These are phyloP conservation scores for Sweltsa coloradensis DNA, from an alignment of 1,140 invertebrate genomes.

Conservation along the genomic window DNA sequence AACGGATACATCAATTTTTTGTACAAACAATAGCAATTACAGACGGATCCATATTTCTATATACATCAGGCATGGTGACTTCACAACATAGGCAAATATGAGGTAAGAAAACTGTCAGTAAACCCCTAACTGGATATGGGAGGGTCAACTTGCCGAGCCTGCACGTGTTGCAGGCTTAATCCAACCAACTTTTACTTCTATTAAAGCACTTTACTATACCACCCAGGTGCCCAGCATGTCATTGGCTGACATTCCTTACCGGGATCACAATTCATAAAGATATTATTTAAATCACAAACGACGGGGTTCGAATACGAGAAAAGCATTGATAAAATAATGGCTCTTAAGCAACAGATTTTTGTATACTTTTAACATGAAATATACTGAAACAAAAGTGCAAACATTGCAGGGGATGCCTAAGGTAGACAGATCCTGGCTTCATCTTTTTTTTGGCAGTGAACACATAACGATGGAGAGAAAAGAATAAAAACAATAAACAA, in stretches of 20 bases:
- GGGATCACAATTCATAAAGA: slow-evolving; percentile 5
- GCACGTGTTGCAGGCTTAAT: slow-evolving; percentile 3
- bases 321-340: slow-evolving; percentile 10
- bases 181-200: slow-evolving; percentile 1
- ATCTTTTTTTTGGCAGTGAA: slow-evolving; percentile 7
- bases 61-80: slow-evolving; percentile 11
- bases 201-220: slow-evolving; percentile 9
- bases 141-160: not conserved
- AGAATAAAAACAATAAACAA: not conserved
- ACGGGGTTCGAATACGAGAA: slow-evolving; percentile 1
- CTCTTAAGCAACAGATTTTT: slow-evolving; percentile 9
- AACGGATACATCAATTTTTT: slow-evolving; percentile 11
- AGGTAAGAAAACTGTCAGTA: slow-evolving; percentile 10
- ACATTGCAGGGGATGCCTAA: slow-evolving; percentile 7
- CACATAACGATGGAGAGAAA: not conserved
- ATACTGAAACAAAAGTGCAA: slow-evolving; percentile 10
- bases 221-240: not conserved
- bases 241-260: not conserved
- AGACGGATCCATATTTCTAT: slow-evolving; percentile 13
- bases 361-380: slow-evolving; percentile 9
- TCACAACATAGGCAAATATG: slow-evolving; percentile 10
- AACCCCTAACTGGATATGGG: not conserved
- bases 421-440: not conserved
- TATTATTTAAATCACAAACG: slow-evolving; percentile 11
- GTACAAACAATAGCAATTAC: slow-evolving; percentile 14